Evolutionary conservation across 2,797 vertebrate genomes (phyloP), one percentile per base, ranked within the genome.

Genomic region (Poeciliopsis gracilis): DNA sequence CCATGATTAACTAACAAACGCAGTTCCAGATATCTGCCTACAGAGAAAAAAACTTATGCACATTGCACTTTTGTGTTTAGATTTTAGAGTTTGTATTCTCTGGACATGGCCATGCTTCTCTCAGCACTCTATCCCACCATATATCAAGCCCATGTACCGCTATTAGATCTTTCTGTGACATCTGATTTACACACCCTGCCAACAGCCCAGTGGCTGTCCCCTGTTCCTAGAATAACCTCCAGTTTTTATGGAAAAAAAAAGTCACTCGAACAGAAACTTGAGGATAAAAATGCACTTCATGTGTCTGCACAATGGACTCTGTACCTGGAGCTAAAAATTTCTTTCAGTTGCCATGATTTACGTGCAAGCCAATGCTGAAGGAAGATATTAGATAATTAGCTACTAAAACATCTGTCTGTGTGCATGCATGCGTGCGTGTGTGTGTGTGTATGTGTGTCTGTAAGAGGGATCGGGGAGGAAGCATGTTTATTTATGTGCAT

Each of bases 101-200:
- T 49, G 25, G 53, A 76, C 47, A 70, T 36, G 80, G 73, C 77
- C 89, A 84, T 89, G 87, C 84, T 83, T 78, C 84, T 90, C 91
- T 90, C 89, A 91, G 91, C 90, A 85, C 74, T 79, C 87, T 75
- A 83, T 77, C 49, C 57, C 59, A 63, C 74, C 73, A 87, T 89
- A 85, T 88, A 90, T 91, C 91, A 93, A 87, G 81, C 81, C 86
- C 85, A 85, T 86, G 90, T 85, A 75, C 84, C 72, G 76, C 90
- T 91, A 92, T 94, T 94, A 94, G 91, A 94, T 93, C 92, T 89
- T 88, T 87, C 89, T 80, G 81, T 91, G 82, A 90, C 88, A 83
- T 88, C 75, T 94, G 95, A 95, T 95, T 95, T 94, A 95, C 91
- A 79, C 82, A 33, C 67, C 79, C 90, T 94, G 93, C 93, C 93